Evolutionary conservation across 2,113 vertebrate species (phyloP).

Genomic region (Mus pahari): DNA sequence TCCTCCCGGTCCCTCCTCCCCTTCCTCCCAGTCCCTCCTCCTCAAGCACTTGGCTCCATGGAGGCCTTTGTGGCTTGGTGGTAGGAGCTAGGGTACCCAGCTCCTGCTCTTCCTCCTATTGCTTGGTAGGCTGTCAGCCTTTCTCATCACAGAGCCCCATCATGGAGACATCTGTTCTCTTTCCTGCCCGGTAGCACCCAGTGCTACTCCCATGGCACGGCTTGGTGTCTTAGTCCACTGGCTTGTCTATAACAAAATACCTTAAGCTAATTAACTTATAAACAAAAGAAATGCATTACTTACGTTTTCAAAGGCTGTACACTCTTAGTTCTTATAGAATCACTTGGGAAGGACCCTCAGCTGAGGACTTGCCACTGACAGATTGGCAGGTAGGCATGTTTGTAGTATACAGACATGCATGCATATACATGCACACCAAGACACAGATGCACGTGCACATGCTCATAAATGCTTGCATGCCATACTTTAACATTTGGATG

Average conservation of each 20-base stretch:
- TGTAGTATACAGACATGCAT: no score
- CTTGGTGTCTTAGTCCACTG: not conserved
- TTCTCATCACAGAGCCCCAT: not conserved
- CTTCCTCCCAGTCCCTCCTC: fast-evolving
- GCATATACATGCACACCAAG: not conserved
- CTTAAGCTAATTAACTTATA: not conserved
- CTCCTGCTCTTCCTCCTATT: not conserved
- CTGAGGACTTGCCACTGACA: not conserved
- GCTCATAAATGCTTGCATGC: no score
- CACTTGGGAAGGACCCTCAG: not conserved
- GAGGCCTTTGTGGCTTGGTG: not conserved
- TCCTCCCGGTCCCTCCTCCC: fast-evolving
- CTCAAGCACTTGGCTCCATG: not conserved
- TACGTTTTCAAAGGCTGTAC: not conserved
- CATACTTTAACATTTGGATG: not conserved
- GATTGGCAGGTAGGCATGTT: not conserved
- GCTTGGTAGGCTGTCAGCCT: not conserved
- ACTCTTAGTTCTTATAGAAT: not conserved
- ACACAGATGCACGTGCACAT: not conserved
- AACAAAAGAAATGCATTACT: not conserved
- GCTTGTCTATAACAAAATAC: not conserved
- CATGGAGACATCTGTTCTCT: not conserved
- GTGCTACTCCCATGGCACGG: not conserved
- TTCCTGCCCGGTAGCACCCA: not conserved
- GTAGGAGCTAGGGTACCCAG: not conserved